A percentile compares a stretch with the other conserved stretches of the same genome.
phyloP scores from a whole-genome alignment of 1,140 invertebrate species.

The Pectinophora gossypiella region DNA sequence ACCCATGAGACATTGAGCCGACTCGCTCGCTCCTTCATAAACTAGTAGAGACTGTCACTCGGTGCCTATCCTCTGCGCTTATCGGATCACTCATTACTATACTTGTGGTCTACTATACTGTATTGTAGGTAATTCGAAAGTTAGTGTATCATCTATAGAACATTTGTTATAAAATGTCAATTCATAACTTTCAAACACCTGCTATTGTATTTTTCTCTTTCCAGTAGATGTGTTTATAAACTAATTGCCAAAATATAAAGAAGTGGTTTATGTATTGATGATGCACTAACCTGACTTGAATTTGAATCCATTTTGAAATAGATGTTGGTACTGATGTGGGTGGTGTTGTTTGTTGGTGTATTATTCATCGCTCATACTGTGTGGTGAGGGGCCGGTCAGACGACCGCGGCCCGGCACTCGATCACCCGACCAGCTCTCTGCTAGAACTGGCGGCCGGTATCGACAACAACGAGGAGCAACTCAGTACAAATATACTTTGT shows the following conservation, averaged over 20 bases:
- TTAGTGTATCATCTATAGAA: no score
- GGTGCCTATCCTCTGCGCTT: slow-evolving; percentile 63
- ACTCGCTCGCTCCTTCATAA: slow-evolving; percentile 47
- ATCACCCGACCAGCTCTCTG: slow-evolving; percentile 18
- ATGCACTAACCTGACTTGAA: slow-evolving; percentile 26
- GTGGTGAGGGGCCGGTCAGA: slow-evolving; percentile 16
- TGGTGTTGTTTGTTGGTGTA: slow-evolving; percentile 17
- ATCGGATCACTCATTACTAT: slow-evolving; percentile 37
- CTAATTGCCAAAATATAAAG: no score
- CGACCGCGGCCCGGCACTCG: slow-evolving; percentile 21
- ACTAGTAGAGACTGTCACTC: slow-evolving; percentile 69
- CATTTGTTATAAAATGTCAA: no score
- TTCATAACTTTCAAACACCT: no score
- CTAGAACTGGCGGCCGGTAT: slow-evolving; percentile 14
- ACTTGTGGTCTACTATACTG: slow-evolving; percentile 24
- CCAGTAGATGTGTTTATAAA: no score
- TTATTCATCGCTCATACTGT: slow-evolving; percentile 15
- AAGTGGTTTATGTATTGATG: no score
- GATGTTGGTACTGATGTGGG: slow-evolving; percentile 13
- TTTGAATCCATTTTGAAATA: no score
- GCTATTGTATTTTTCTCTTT: no score
- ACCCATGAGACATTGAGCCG: slow-evolving; percentile 51
- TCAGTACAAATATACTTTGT: no score
- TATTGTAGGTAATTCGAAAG: no score
- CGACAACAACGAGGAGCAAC: neutral